Evolutionary conservation across 2,888 invertebrate genomes (phyloP), one percentile per base, ranked within the genome.

Genomic region (Rhagophthalmus giganteus): DNA sequence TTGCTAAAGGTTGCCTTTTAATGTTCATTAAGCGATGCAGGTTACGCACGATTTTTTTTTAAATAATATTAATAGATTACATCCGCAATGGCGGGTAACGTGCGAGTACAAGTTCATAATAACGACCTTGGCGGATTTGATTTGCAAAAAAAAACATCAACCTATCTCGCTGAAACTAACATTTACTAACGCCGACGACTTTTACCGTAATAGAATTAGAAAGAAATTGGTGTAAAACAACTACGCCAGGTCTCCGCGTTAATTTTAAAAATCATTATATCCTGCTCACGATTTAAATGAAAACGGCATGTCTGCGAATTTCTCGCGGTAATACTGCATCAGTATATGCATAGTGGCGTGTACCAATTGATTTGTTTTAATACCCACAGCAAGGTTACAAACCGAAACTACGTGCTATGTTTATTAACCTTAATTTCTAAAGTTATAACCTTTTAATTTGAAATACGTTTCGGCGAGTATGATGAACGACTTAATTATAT

Each of bases 351-450:
- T n/a, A 28, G 27, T 16, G 28, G n/a, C 16, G 9, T n/a, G n/a
- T n/a, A n/a, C n/a, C n/a, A 15, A 31, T 24, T 20, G 28, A 32
- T 31, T 32, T 28, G 20, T 25, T 20, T 12, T 32, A 30, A 35
- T 27, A 34, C 27, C 20, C 12, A 16, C 8, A 44, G 34, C 35
- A 44, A 44, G 44, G 44, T 28, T 35, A 30, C 35, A 28, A 10
- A 13, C 34, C 16, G 30, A n/a, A n/a, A n/a, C n/a, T n/a, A 28
- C 28, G 12, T 44, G 20, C 24, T 12, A 37, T 35, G 26, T 37
- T 37, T 44, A 44, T 35, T 35, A 44, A 44, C 28, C 35, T 44
- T 44, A 35, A 44, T 34, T 44, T 44, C 15, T 28, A 12, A 44
- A 33, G 34, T 24, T 35, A 37, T 35, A 28, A 28, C 16, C 34